Evolutionary conservation across 2,888 invertebrate genomes (phyloP), one percentile per base, ranked within the genome.

Genomic region (Clostera curtula): DNA sequence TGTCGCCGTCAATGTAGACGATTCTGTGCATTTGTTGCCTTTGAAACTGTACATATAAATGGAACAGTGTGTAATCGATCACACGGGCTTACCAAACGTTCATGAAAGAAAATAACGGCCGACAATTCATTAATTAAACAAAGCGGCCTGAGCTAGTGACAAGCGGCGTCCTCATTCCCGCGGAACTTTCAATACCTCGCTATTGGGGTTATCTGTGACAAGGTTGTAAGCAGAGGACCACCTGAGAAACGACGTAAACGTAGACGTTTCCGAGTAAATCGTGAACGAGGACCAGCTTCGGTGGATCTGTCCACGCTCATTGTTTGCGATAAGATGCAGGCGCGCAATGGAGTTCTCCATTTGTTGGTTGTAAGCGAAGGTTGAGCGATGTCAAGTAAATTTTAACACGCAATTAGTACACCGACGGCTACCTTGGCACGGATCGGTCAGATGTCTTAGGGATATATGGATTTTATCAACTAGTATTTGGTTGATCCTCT

Each of bases 381-480:
- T 71, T 74, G 69, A 69, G 62, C 60, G 71, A 67, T 68, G 77
- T 77, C 77, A 73, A 74, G 76, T 76, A 70, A 79, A 77, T 70
- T 79, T 77, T 75, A 75, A 73, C 77, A 77, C 76, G 77, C 75
- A 77, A 80, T 80, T 77, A 74, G 71, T 68, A 69, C 63, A 57
- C 59, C 60, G 59, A 35, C 58, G 60, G 68, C 68, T 59, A 67
- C 75, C 76, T 80, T 79, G 79, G 74, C 79, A 75, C 69, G 64
- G 60, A 76, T 77, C 56, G 57, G 52, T 54, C 52, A 49, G 52
- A 44, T 53, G 53, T 58, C 54, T 66, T 67, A 68, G 67, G 70
- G 71, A 70, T 67, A 40, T 29, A 19, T 37, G 44, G 34, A 40
- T 39, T 43, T 41, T 35, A 45, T 42, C 46, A 29, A 44, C 44